Evolutionary conservation across 2,113 vertebrate species (phyloP).

Genomic region (Quiscalus mexicanus): DNA sequence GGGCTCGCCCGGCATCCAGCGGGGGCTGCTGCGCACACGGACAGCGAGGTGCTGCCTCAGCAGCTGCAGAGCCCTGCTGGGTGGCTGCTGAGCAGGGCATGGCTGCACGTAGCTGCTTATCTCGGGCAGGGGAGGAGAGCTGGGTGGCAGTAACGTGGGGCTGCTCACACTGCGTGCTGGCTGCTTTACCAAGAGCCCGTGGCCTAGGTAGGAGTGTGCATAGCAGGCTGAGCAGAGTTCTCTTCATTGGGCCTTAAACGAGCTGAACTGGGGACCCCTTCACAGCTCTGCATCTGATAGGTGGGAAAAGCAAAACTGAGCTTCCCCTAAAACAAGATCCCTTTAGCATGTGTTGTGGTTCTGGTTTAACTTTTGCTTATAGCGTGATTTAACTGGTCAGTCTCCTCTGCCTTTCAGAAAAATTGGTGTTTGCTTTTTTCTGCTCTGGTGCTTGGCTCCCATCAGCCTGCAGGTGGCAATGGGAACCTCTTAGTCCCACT

Average conservation of each 20-base stretch:
- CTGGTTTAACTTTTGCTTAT: background rate
- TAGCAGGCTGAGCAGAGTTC: background rate
- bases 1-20: background rate
- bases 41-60: background rate
- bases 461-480: background rate
- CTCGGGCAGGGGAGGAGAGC: background rate
- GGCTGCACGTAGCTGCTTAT: background rate
- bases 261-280: background rate
- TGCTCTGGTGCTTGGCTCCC: background rate
- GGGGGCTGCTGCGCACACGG: background rate
- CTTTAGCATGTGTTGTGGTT: background rate
- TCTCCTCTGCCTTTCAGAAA: background rate
- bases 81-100: background rate
- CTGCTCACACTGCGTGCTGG: background rate
- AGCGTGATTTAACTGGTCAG: background rate
- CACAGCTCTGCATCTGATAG: background rate
- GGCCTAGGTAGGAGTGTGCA: too few species aligned
- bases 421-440: background rate
- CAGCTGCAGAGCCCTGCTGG: background rate
- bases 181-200: accelerated
- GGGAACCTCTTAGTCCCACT: background rate
- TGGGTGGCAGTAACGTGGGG: background rate
- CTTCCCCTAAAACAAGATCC: background rate
- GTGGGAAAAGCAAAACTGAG: background rate
- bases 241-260: background rate